Percentiles rank a stretch among this genome's conserved stretches.
Conservation (phyloP, 2,797 vertebrate genomes). For the Molothrus ater region DNA sequence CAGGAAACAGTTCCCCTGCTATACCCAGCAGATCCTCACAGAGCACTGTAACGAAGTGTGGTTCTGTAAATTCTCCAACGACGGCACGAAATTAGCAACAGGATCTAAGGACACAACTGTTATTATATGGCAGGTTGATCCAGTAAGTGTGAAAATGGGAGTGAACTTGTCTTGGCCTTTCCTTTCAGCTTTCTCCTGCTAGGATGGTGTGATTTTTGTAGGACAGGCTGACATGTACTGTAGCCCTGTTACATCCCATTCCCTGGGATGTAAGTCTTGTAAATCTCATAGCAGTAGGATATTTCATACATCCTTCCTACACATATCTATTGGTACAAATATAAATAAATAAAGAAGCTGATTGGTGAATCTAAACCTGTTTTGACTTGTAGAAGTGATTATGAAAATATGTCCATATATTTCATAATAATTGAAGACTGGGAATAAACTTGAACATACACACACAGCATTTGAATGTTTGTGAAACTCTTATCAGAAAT, state of each 20-base stretch:
- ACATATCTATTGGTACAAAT: background rate
- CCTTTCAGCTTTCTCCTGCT: background rate
- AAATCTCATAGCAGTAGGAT: background rate
- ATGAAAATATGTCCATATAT: background rate
- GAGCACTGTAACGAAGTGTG: conserved; percentile 99
- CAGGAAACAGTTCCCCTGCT: conserved; percentile 99
- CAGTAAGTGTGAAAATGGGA: conserved; percentile 81
- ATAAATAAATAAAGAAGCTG: background rate
- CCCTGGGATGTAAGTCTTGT: background rate
- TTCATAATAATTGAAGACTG: background rate
- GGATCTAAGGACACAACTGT: conserved; percentile 99
- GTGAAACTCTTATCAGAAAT: background rate
- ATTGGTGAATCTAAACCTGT: background rate
- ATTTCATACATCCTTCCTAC: background rate
- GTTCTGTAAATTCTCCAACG: conserved; percentile 99
- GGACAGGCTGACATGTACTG: background rate
- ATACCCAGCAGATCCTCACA: conserved; percentile 98
- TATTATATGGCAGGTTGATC: conserved; percentile 98
- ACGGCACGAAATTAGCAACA: conserved; percentile 98
- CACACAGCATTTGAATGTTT: background rate
- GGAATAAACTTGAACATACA: background rate
- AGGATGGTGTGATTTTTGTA: background rate
- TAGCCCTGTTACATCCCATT: background rate
- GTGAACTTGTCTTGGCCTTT: background rate
- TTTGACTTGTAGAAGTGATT: background rate